These are phyloP conservation scores for Limosa lapponica DNA, from an alignment of 2,797 vertebrate genomes.

Conservation along the genomic window DNA sequence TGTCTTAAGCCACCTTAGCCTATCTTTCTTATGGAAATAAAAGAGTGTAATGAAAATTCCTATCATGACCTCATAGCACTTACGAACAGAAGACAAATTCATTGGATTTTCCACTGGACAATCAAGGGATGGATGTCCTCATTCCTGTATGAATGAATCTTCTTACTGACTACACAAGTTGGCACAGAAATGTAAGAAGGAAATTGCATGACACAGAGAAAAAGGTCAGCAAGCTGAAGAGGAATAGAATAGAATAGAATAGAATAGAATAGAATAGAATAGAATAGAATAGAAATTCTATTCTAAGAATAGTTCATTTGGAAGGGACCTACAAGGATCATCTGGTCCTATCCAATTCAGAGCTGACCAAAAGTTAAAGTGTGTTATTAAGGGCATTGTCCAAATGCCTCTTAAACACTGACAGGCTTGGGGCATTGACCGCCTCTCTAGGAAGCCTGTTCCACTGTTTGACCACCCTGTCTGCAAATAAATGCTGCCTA, in stretches of 20 bases:
- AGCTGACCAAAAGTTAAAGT: neutral
- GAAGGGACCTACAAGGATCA: neutral
- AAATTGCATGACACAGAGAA: neutral
- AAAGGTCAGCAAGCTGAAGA: neutral
- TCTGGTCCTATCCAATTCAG: neutral
- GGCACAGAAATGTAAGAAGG: neutral
- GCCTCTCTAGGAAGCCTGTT: neutral
- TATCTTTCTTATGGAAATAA: neutral
- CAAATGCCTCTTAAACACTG: neutral
- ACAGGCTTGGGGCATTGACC: neutral
- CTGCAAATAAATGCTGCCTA: neutral
- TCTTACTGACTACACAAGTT: neutral
- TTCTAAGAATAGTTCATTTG: neutral
- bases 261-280: neutral
- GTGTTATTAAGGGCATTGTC: neutral
- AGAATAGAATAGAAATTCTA: neutral
- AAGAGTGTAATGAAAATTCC: neutral
- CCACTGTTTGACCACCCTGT: too few relatives aligned
- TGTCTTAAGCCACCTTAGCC: neutral
- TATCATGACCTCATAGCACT: neutral
- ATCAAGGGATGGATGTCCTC: neutral
- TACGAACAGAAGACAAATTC: neutral
- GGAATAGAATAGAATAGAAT: neutral
- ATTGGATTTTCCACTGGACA: neutral
- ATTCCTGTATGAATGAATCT: neutral